phyloP scores from a whole-genome alignment of 2,113 vertebrate genomes.

The Solenodon paradoxus region DNA sequence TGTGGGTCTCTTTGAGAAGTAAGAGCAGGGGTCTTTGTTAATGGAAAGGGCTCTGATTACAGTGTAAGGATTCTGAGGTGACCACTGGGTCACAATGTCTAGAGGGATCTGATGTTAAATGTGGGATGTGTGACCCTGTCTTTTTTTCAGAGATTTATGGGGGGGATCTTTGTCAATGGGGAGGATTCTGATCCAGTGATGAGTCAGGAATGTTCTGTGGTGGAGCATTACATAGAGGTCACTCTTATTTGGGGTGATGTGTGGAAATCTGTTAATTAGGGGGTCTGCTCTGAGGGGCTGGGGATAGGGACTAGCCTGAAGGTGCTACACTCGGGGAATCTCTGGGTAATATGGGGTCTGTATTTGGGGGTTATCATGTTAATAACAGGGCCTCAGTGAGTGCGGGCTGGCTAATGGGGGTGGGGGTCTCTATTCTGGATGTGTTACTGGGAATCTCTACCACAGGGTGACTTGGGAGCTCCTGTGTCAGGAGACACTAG shows the following conservation, averaged over 20 bases:
- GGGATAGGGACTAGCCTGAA: slow-evolving; percentile 65
- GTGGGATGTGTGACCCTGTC: background rate
- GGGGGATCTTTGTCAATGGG: slow-evolving; percentile 28
- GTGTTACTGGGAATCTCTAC: slow-evolving; percentile 73
- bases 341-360: slow-evolving; percentile 63
- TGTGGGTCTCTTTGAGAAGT: slow-evolving; percentile 37
- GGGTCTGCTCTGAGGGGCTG: slow-evolving; percentile 31
- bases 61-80: background rate
- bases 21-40: slow-evolving; percentile 29
- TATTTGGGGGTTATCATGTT: slow-evolving; percentile 54
- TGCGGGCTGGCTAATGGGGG: slow-evolving; percentile 66
- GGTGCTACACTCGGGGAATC: slow-evolving; percentile 73
- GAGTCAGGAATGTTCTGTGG: slow-evolving; percentile 35
- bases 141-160: slow-evolving; percentile 48
- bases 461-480: slow-evolving; percentile 61
- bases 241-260: slow-evolving; percentile 31
- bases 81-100: slow-evolving; percentile 46
- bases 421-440: slow-evolving; percentile 72
- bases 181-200: slow-evolving; percentile 18
- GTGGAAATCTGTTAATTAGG: slow-evolving; percentile 53
- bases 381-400: slow-evolving; percentile 70
- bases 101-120: slow-evolving; percentile 26
- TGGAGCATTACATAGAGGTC: slow-evolving; percentile 34
- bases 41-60: slow-evolving; percentile 40
- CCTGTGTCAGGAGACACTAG: slow-evolving; percentile 61